Evolutionary conservation across 2,113 vertebrate genomes (phyloP).

Genomic region (Colossoma macropomum): DNA sequence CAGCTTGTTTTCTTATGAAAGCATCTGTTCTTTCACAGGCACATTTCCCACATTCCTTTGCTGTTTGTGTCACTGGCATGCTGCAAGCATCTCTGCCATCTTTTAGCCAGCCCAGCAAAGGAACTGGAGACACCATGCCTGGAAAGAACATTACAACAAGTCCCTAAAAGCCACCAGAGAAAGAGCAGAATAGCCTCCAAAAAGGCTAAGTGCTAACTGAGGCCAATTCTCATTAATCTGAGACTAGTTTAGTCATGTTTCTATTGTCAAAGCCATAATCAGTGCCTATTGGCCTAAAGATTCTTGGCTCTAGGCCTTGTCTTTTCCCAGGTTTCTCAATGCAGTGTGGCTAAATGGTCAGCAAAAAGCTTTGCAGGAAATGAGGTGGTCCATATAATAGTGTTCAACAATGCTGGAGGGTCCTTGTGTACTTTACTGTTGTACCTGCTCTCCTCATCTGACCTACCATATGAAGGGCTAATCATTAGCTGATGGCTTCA

Average conservation of each 20-base stretch:
- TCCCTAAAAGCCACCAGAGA: background rate
- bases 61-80: background rate
- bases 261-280: background rate
- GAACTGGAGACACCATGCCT: background rate
- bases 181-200: background rate
- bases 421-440: background rate
- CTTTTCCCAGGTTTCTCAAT: background rate
- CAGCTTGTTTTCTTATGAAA: slow-evolving; percentile 26
- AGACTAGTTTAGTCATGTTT: background rate
- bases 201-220: background rate
- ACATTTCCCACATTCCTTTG: slow-evolving; percentile 12
- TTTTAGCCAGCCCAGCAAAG: background rate
- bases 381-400: background rate
- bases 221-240: background rate
- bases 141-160: background rate
- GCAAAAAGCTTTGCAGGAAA: background rate
- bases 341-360: background rate
- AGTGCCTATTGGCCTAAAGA: background rate
- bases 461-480: no score
- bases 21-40: slow-evolving; percentile 35
- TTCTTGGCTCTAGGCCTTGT: background rate
- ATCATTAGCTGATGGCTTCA: no score
- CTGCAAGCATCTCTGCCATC: background rate
- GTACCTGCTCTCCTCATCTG: no score
- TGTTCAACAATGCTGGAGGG: background rate